Percentiles rank a stretch among this genome's conserved stretches.
Conservation (phyloP, 2,797 vertebrate genomes). For the Erethizon dorsatum region DNA sequence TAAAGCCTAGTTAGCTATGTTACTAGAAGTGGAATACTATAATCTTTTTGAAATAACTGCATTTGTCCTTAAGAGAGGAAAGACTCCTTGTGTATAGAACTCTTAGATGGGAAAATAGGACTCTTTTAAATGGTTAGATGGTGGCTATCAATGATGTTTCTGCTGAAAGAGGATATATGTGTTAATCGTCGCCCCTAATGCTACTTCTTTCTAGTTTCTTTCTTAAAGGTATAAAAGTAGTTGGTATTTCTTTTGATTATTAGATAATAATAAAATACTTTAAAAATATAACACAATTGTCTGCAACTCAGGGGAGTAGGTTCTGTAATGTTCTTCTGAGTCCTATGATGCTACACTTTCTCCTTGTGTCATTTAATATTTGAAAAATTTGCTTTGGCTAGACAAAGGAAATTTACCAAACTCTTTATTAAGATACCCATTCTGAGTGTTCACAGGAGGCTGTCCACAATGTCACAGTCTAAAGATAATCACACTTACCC, state of each 20-base stretch:
- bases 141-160: neutral
- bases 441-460: neutral
- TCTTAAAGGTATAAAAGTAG: neutral
- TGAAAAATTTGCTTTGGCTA: neutral
- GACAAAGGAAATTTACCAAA: neutral
- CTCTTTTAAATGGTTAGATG: too few relatives aligned
- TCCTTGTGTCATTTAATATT: neutral
- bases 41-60: slow-evolving; percentile 1
- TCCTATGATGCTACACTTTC: neutral
- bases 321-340: neutral
- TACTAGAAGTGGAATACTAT: neutral
- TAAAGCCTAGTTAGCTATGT: neutral
- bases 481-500: neutral
- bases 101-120: neutral
- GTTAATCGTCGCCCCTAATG: too few relatives aligned
- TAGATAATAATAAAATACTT: neutral
- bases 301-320: neutral
- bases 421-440: neutral
- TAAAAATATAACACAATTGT: neutral
- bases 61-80: neutral
- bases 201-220: neutral
- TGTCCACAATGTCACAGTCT: neutral
- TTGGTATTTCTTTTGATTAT: neutral
- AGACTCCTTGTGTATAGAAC: too few relatives aligned
- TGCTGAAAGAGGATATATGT: too few relatives aligned